These are phyloP conservation scores for Pluvialis apricaria DNA, from an alignment of 2,113 vertebrate genomes.

Conservation along the genomic window DNA sequence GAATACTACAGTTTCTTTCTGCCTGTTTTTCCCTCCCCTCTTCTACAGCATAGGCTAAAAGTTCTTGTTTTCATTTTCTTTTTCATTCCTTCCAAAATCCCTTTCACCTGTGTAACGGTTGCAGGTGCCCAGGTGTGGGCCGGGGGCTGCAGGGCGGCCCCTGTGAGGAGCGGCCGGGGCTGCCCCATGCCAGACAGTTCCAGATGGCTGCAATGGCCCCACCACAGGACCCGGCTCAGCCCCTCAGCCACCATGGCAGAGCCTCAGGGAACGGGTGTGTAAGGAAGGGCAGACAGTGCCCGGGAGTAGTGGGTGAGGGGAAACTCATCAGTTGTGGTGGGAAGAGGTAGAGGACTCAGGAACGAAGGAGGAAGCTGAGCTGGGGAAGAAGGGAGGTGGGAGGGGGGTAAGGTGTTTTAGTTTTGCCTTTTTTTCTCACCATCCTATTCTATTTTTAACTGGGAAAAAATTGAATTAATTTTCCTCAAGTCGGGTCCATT, in stretches of 20 bases:
- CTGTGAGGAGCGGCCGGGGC: not conserved
- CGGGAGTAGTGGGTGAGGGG: not conserved
- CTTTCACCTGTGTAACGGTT: not conserved
- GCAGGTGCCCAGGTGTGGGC: accelerated
- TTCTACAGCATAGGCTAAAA: not conserved
- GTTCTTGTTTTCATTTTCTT: not conserved
- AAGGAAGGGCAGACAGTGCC: not conserved
- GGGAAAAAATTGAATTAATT: not conserved
- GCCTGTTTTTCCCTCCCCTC: not conserved
- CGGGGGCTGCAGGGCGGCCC: too few relatives aligned
- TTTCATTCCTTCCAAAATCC: not conserved
- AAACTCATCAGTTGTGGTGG: not conserved
- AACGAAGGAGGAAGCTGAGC: not conserved
- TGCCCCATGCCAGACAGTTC: not conserved
- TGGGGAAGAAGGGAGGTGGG: accelerated
- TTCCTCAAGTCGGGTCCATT: not conserved
- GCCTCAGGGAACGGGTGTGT: accelerated
- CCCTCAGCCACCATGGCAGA: accelerated
- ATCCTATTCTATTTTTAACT: not conserved
- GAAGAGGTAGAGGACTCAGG: not conserved
- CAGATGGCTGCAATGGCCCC: accelerated
- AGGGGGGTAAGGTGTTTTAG: not conserved
- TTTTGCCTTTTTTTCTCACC: not conserved
- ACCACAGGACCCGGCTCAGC: accelerated
- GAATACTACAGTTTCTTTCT: not conserved